Percentiles rank a stretch among this genome's conserved stretches.
Evolutionary conservation across 2,797 vertebrate genomes (phyloP).

Genomic region (Scolopax rusticola): DNA sequence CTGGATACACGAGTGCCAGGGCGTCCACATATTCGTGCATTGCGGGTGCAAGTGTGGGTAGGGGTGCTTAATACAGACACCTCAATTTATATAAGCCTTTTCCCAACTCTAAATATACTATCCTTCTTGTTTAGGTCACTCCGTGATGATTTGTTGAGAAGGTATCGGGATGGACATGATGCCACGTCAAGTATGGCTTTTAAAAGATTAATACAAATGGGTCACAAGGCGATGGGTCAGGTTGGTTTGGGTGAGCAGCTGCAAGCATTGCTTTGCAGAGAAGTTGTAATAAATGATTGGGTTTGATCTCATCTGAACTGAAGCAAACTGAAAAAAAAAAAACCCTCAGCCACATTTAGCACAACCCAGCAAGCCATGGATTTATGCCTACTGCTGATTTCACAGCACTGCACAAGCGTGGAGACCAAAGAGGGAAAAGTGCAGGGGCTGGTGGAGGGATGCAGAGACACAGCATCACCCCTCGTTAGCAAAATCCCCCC

Average conservation of each 20-base stretch:
- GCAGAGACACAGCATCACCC: background rate
- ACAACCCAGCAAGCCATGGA: background rate
- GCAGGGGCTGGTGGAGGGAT: fast-evolving
- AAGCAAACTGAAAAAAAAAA: background rate
- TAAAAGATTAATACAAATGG: fast-evolving
- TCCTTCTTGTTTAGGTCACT: background rate
- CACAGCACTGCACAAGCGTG: fast-evolving
- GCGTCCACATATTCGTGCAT: background rate
- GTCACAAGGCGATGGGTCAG: background rate
- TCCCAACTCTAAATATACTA: fast-evolving
- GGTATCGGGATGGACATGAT: fast-evolving
- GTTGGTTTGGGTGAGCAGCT: background rate
- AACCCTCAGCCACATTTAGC: fast-evolving
- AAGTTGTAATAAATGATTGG: background rate
- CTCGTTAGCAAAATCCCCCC: background rate
- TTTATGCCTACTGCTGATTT: background rate
- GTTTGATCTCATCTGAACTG: background rate
- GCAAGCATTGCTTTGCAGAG: background rate
- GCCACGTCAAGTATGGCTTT: background rate
- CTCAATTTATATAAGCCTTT: background rate
- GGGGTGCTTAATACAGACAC: fast-evolving
- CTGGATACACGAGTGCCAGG: fast-evolving
- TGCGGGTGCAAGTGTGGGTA: too few species aligned
- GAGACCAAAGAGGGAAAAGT: background rate
- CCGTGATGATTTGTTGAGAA: background rate